A percentile compares a stretch with the other conserved stretches of the same genome.
Evolutionary conservation across 64 coral and sea anemone genomes (phyloP).

Genomic region (Trachythela sp.): DNA sequence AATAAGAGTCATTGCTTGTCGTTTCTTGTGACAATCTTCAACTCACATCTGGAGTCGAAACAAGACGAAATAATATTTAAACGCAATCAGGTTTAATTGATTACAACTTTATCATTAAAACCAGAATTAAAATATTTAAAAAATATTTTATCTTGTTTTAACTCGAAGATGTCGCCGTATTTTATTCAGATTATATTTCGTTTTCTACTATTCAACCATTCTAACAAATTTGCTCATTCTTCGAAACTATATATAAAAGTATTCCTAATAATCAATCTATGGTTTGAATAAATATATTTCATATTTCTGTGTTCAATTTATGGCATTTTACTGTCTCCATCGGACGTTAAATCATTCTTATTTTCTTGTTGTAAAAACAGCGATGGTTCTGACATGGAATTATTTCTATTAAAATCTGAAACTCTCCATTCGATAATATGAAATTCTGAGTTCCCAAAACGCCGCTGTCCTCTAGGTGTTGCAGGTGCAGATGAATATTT

Average conservation of each 20-base stretch:
- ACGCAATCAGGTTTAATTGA: too few species aligned
- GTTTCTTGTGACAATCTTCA: too few species aligned
- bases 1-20: too few species aligned
- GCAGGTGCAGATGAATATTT: slow-evolving; percentile 6
- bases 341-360: too few species aligned
- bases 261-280: neutral
- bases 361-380: neutral
- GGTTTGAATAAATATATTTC: neutral
- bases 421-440: neutral
- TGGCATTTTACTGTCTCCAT: neutral
- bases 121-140: too few species aligned
- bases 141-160: too few species aligned
- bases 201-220: neutral
- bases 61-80: too few species aligned
- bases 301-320: neutral
- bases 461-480: slow-evolving; percentile 2
- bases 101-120: too few species aligned
- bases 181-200: neutral
- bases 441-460: neutral
- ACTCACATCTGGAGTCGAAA: too few species aligned
- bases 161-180: neutral
- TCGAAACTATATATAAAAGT: neutral
- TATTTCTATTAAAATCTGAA: neutral
- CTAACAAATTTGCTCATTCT: neutral
- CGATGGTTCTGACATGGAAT: neutral